These are phyloP conservation scores for Phalanger gymnotis DNA, from an alignment of 2,797 vertebrate species.

Conservation along the genomic window DNA sequence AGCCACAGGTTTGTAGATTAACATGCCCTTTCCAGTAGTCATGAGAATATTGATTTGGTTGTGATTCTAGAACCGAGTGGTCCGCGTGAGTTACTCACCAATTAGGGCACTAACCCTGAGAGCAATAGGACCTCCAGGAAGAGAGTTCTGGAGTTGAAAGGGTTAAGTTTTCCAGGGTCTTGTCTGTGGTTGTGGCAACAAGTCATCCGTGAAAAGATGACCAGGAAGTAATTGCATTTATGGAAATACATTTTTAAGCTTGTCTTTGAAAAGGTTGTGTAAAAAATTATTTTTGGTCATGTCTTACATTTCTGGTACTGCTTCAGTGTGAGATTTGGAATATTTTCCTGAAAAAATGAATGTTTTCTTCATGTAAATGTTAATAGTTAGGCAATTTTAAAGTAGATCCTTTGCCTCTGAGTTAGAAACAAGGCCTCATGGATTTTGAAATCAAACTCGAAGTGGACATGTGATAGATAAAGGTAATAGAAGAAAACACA, in stretches of 20 bases:
- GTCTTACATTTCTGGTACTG: conserved; percentile 40
- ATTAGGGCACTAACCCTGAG: background rate
- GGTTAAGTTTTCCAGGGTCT: background rate
- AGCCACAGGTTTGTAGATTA: background rate
- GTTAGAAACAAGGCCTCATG: conserved; percentile 9
- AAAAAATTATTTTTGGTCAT: conserved; percentile 45
- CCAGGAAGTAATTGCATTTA: conserved; percentile 17
- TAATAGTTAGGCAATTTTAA: conserved; percentile 14
- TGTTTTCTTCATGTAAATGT: conserved; percentile 31
- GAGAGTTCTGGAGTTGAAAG: background rate
- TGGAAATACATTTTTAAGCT: conserved; percentile 48
- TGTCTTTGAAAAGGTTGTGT: conserved; percentile 38
- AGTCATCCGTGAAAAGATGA: background rate
- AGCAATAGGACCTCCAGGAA: background rate
- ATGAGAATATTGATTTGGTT: background rate
- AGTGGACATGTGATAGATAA: background rate
- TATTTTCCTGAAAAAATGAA: background rate
- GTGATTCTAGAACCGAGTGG: background rate
- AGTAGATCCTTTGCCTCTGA: background rate
- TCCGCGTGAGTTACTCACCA: background rate
- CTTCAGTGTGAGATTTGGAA: conserved; percentile 45
- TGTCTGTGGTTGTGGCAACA: background rate
- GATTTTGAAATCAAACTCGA: background rate
- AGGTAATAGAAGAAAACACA: conserved; percentile 17
- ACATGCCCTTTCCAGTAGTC: background rate